phyloP scores from a whole-genome alignment of 64 coral and sea anemone genomes.

The Cladopsammia gracilis region DNA sequence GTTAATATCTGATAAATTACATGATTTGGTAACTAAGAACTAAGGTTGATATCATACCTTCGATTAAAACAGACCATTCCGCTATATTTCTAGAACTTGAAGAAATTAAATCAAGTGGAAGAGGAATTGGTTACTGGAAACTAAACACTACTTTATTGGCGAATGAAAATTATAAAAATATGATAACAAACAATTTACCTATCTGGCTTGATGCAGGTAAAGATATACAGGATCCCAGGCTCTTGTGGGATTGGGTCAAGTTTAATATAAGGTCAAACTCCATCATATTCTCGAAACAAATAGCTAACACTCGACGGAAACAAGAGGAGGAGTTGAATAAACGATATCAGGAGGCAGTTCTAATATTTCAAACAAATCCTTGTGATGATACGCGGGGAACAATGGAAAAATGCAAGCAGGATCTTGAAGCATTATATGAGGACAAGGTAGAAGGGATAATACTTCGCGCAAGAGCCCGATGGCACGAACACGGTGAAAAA shows the following conservation, averaged over 20 bases:
- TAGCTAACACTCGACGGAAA: too few species aligned
- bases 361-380: too few species aligned
- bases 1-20: neutral
- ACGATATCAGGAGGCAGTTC: too few species aligned
- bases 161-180: neutral
- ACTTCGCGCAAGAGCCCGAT: neutral
- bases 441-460: slow-evolving; percentile 41
- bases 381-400: neutral
- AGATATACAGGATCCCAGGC: neutral
- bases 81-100: slow-evolving; percentile 5
- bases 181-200: neutral
- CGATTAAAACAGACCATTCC: slow-evolving; percentile 1
- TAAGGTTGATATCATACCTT: neutral
- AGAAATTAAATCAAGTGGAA: neutral
- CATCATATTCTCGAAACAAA: too few species aligned
- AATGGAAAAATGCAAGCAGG: neutral
- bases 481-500: slow-evolving; percentile 30
- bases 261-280: too few species aligned
- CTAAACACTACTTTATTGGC: neutral
- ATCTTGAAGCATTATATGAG: neutral
- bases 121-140: neutral
- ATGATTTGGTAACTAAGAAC: neutral
- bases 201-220: neutral
- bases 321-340: too few species aligned
- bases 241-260: too few species aligned